Evolutionary conservation across 2,113 vertebrate species (phyloP).

Genomic region (Papio anubis): DNA sequence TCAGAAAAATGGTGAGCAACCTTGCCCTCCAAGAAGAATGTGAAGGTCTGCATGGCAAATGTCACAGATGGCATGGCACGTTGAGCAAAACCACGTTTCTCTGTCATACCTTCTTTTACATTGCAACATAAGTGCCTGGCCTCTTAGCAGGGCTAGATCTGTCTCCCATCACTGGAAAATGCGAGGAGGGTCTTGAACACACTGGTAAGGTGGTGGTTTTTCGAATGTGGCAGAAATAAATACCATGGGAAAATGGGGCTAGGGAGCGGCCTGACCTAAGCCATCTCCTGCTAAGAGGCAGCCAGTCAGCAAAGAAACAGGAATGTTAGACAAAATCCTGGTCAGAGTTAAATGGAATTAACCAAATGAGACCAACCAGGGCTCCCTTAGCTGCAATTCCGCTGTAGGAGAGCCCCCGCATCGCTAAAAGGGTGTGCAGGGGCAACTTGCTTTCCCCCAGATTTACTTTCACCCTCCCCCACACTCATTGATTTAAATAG

Average conservation of each 20-base stretch:
- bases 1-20: background rate
- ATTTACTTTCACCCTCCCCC: background rate
- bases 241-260: background rate
- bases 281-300: background rate
- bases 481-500: background rate
- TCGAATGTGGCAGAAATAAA: background rate
- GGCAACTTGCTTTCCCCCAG: background rate
- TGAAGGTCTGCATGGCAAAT: background rate
- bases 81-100: slow-evolving; percentile 8
- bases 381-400: background rate
- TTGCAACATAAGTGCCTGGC: background rate
- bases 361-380: background rate
- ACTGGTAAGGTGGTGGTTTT: background rate
- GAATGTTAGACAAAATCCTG: background rate
- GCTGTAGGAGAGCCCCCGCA: rapidly evolving
- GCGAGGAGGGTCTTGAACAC: background rate
- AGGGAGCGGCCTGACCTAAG: background rate
- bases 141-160: background rate
- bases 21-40: background rate
- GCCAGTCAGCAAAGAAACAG: background rate
- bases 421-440: background rate
- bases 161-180: background rate
- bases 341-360: background rate
- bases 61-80: background rate
- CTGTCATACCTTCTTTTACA: background rate